phyloP scores from a whole-genome alignment of 1,140 invertebrate species.

The Aethina tumida region DNA sequence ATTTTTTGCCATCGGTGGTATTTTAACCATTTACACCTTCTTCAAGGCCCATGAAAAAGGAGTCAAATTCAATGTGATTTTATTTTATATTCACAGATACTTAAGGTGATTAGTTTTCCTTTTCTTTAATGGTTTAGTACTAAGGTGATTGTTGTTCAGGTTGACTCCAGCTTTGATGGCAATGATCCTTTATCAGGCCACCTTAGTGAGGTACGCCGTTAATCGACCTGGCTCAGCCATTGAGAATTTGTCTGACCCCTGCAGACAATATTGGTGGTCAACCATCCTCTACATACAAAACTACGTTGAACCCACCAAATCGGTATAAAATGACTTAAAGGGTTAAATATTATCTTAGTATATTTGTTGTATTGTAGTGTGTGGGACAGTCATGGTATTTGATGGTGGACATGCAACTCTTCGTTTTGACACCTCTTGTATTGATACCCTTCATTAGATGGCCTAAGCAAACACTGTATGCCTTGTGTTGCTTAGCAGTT shows the following conservation, averaged over 20 bases:
- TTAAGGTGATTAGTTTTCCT: neutral
- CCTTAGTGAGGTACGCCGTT: slow-evolving; percentile 42
- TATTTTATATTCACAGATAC: slow-evolving; percentile 3
- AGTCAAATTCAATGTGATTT: slow-evolving; percentile 23
- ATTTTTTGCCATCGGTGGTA: slow-evolving; percentile 44
- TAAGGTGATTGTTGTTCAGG: slow-evolving; percentile 29
- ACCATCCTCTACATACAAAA: slow-evolving; percentile 41
- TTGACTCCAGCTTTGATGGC: slow-evolving; percentile 49
- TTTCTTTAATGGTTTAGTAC: no score
- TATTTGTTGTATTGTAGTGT: slow-evolving; percentile 42
- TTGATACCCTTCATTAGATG: slow-evolving; percentile 28
- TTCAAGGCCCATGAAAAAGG: slow-evolving; percentile 40
- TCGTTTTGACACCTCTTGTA: slow-evolving; percentile 42
- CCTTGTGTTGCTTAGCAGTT: slow-evolving; percentile 2
- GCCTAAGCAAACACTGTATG: slow-evolving; percentile 8
- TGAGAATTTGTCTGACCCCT: slow-evolving; percentile 24
- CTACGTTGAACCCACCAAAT: slow-evolving; percentile 31
- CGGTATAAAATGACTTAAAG: no score
- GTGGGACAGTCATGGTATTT: slow-evolving; percentile 39
- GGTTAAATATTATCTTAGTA: no score
- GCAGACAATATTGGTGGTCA: slow-evolving; percentile 43
- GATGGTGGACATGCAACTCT: slow-evolving; percentile 60
- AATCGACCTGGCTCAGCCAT: slow-evolving; percentile 41
- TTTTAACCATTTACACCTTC: slow-evolving; percentile 42
- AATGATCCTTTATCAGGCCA: slow-evolving; percentile 42